A percentile compares a stretch with the other conserved stretches of the same genome.
Evolutionary conservation across 2,113 vertebrate species (phyloP).

Genomic region (Lates calcarifer): DNA sequence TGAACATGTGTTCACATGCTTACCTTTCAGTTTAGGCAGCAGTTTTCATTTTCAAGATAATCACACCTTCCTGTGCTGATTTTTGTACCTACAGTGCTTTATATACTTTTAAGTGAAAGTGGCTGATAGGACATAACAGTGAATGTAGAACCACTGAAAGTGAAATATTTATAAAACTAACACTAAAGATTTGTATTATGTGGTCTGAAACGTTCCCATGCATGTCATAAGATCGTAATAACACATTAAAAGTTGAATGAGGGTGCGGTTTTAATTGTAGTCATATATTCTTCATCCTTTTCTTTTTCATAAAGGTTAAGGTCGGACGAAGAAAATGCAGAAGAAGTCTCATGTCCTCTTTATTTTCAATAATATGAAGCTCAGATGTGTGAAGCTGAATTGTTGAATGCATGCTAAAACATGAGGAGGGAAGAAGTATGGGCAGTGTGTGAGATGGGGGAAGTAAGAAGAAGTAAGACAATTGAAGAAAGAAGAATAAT

Average conservation of each 20-base stretch:
- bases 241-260: slow-evolving; percentile 69
- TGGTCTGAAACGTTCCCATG: slow-evolving; percentile 54
- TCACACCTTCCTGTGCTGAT: background rate
- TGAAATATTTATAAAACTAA: slow-evolving; percentile 47
- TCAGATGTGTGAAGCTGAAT: slow-evolving; percentile 99
- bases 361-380: slow-evolving; percentile 98
- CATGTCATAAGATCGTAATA: slow-evolving; percentile 63
- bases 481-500: slow-evolving; percentile 99
- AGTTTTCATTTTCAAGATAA: background rate
- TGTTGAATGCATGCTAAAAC: slow-evolving; percentile 99
- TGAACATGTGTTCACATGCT: background rate
- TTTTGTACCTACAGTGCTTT: background rate
- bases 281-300: slow-evolving; percentile 99
- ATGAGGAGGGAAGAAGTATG: slow-evolving; percentile 97
- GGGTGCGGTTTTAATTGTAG: slow-evolving; percentile 83
- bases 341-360: slow-evolving; percentile 99
- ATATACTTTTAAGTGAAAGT: background rate
- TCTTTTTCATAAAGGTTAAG: slow-evolving; percentile 99
- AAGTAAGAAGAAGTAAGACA: slow-evolving; percentile 99
- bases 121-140: background rate
- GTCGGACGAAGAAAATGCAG: slow-evolving; percentile 98
- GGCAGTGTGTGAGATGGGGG: slow-evolving; percentile 97
- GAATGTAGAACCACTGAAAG: slow-evolving; percentile 56
- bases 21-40: background rate
- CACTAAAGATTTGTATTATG: slow-evolving; percentile 27